These are phyloP conservation scores for Pomacea canaliculata DNA, from an alignment of 2,888 invertebrate species.

Conservation along the genomic window DNA sequence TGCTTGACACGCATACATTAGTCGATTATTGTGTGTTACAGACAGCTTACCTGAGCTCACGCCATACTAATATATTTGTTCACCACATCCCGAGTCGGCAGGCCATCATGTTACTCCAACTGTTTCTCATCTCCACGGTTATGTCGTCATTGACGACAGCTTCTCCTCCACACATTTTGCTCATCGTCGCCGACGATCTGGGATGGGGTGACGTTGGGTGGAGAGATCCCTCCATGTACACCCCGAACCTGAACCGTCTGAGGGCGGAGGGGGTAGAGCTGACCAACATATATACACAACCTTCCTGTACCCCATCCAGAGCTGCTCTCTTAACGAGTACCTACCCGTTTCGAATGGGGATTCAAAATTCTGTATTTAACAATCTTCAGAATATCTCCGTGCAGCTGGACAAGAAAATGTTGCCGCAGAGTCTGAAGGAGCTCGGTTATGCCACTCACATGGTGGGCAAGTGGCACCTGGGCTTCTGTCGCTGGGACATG, in stretches of 20 bases:
- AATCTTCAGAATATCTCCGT: neutral
- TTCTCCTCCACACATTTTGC: conserved; percentile 26
- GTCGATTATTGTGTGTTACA: too few species aligned
- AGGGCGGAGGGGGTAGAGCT: conserved; percentile 64
- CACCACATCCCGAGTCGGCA: too few species aligned
- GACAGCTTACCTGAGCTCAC: too few species aligned
- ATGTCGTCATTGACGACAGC: neutral
- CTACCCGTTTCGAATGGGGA: conserved; percentile 22
- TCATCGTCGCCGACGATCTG: conserved; percentile 38
- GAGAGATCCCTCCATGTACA: conserved; percentile 66
- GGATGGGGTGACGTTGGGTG: conserved; percentile 69
- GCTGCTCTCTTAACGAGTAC: conserved; percentile 29
- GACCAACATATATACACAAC: conserved; percentile 67
- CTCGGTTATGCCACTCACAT: conserved; percentile 64
- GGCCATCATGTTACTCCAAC: too few species aligned
- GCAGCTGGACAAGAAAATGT: conserved; percentile 23
- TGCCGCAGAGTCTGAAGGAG: conserved; percentile 58
- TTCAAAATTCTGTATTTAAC: conserved; percentile 15
- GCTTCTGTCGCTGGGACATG: conserved; percentile 70
- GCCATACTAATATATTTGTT: too few species aligned
- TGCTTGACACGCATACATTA: too few species aligned
- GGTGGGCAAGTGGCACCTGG: conserved; percentile 71
- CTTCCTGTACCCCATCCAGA: conserved; percentile 52
- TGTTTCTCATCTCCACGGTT: neutral
- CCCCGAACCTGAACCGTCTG: conserved; percentile 66